Conservation (phyloP, 2,113 vertebrate species). For the Hippocampus abdominalis region DNA sequence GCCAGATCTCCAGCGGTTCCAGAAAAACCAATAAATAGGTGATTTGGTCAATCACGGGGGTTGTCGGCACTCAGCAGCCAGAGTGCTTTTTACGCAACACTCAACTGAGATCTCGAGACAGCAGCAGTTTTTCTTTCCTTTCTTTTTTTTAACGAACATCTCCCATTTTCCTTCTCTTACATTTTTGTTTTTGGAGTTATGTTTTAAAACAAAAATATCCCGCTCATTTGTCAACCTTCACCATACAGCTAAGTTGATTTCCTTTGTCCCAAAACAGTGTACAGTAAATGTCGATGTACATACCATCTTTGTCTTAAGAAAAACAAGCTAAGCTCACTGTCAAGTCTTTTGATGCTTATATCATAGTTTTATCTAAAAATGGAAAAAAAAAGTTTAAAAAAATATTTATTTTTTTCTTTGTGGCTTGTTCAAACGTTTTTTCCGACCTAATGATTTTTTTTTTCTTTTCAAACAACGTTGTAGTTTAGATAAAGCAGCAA, state of each 20-base stretch:
- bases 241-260: constrained; percentile 40
- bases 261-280: constrained; percentile 52
- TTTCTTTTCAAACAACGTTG: constrained; percentile 38
- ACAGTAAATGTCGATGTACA: constrained; percentile 77
- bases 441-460: constrained; percentile 39
- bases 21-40: constrained; percentile 39
- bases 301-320: constrained; percentile 71
- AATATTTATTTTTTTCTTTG: constrained; percentile 52
- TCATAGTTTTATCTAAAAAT: constrained; percentile 72
- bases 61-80: constrained; percentile 9
- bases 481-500: constrained; percentile 54
- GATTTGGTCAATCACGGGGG: constrained; percentile 33
- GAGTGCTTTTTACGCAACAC: constrained; percentile 32
- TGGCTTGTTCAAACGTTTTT: constrained; percentile 54
- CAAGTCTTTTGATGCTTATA: constrained; percentile 70
- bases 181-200: constrained; percentile 17
- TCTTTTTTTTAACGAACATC: constrained; percentile 8
- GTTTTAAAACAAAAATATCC: constrained; percentile 48
- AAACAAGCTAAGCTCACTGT: constrained; percentile 53
- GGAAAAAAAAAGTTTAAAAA: constrained; percentile 60
- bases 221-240: constrained; percentile 41
- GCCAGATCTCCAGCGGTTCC: constrained; percentile 35
- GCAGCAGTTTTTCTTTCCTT: constrained; percentile 25
- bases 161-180: constrained; percentile 8
- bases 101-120: constrained; percentile 30